Conservation (phyloP, 2,888 invertebrate species). For the Dynastes tityus region DNA sequence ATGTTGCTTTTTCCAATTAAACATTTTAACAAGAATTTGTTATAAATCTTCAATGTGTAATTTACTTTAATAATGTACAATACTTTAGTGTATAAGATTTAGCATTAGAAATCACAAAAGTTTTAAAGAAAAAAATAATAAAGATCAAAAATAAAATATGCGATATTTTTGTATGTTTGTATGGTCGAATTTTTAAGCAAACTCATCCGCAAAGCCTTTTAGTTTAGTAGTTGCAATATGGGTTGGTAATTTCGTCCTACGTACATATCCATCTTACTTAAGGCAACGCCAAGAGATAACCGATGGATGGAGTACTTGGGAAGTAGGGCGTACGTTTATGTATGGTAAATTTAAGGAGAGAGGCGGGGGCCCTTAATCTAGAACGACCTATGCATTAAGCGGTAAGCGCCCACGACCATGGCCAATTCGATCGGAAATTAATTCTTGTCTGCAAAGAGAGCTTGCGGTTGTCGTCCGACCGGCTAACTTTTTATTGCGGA, state of each 20-base stretch:
- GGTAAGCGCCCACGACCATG: neutral
- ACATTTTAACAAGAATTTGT: no score
- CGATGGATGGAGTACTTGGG: neutral
- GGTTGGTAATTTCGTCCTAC: neutral
- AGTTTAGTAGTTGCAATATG: neutral
- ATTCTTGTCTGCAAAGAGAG: neutral
- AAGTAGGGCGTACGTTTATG: constrained; percentile 6
- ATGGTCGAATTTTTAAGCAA: no score
- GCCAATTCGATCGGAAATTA: constrained; percentile 3
- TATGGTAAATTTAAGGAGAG: neutral
- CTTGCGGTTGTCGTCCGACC: neutral
- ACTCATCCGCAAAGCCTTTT: neutral
- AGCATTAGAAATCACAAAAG: no score
- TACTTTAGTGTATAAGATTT: no score
- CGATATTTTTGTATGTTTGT: no score
- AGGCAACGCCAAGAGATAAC: neutral
- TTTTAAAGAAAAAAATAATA: no score
- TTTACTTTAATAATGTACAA: no score
- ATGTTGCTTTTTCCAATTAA: no score
- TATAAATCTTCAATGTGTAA: no score
- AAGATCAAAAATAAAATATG: no score
- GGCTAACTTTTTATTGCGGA: no score
- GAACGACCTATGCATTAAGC: neutral
- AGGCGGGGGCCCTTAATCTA: neutral
- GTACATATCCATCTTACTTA: constrained; percentile 2